Evolutionary conservation across 1,140 invertebrate genomes (phyloP).

Genomic region (Melipona quadrifasciata): DNA sequence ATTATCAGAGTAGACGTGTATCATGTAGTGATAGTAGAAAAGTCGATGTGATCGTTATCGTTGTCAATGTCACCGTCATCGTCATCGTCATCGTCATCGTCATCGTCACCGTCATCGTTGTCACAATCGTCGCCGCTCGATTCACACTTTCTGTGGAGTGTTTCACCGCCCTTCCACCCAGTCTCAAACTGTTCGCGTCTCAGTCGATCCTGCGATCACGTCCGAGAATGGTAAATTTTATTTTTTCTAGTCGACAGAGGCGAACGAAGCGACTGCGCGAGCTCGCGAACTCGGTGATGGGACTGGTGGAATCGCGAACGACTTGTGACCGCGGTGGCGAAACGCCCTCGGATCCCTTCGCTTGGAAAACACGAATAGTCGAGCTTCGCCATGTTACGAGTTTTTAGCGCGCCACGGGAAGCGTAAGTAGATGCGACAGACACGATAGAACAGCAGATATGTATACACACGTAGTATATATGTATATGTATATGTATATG

Average conservation of each 20-base stretch:
- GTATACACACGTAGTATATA: background rate
- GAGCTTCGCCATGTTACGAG: background rate
- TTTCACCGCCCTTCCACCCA: background rate
- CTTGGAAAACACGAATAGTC: conserved; percentile 47
- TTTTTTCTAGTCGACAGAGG: conserved; percentile 70
- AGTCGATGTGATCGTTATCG: conserved; percentile 51
- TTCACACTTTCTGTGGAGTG: background rate
- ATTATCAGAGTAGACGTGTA: conserved; percentile 46
- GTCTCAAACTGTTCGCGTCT: conserved; percentile 57
- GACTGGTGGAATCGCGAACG: background rate
- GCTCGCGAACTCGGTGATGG: background rate
- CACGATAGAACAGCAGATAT: background rate
- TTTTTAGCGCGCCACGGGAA: background rate
- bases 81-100: conserved; percentile 3
- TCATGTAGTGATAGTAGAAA: conserved; percentile 47
- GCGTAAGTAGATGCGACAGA: conserved; percentile 1
- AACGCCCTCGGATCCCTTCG: conserved; percentile 14
- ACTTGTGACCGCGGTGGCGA: conserved; percentile 16
- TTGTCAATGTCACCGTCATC: conserved; percentile 9
- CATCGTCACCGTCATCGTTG: conserved; percentile 19
- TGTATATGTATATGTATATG: no score
- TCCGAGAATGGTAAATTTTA: conserved; percentile 64
- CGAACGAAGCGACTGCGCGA: conserved; percentile 44
- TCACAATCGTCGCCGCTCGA: background rate
- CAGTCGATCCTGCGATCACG: conserved; percentile 58